Evolutionary conservation across 2,888 invertebrate species (phyloP), one percentile per base, ranked within the genome.

Genomic region (Acanthacorydalis orientalis): DNA sequence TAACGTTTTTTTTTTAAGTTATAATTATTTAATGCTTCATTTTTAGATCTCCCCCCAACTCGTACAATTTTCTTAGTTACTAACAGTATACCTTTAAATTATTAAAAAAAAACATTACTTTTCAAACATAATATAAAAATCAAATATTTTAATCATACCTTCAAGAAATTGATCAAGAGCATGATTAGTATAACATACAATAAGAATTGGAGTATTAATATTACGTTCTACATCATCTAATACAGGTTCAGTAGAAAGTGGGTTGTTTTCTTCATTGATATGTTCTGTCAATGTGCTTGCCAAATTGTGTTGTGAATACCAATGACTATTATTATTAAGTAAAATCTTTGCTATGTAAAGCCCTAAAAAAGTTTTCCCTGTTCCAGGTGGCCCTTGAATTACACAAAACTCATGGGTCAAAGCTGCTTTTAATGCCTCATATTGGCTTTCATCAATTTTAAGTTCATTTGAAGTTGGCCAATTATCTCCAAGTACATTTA

Each of bases 341-440:
- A 90, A 58, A 0, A 75, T 73, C 47, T 77, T 68, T 1, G 82
- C 78, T 15, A 91, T 75, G 70, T 83, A 80, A 32, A 85, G 65
- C 0, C 88, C 88, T 50, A 89, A 62, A 60, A 73, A 83, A 0
- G 89, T 88, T 69, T 89, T 90, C 0, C 89, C 90, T 0, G 89
- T 89, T 2, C 90, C 90, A 0, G 90, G 89, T 0, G 89, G 89
- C 0, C 90, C 90, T 68, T 89, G 89, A 51, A 89, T 83, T 1
- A 88, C 71, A 1, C 77, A 76, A 52, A 89, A 77, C 63, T 87
- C 80, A 56, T 74, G 69, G 0, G 75, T 78, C 2, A 90, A 57
- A 0, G 84, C 83, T 33, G 75, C 70, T 53, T 73, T 69, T 55
- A 77, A 78, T 0, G 89, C 88, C 35, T 63, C 59, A 50, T 70